A percentile compares a stretch with the other conserved stretches of the same genome.
phyloP scores from a whole-genome alignment of 1,140 invertebrate genomes.

The Zaprionus capensis region DNA sequence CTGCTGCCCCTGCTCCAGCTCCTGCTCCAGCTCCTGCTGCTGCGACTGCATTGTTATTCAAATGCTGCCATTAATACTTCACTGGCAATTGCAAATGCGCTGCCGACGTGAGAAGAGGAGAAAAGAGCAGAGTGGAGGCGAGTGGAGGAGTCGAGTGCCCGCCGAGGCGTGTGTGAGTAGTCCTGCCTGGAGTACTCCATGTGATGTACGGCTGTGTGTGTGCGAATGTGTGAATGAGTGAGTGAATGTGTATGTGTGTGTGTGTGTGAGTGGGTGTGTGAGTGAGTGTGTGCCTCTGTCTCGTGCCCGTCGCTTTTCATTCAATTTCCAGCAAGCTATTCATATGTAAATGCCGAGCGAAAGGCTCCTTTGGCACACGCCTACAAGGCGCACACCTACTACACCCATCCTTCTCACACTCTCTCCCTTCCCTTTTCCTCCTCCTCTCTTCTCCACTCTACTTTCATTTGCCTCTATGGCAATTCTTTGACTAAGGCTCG shows the following conservation, averaged over 20 bases:
- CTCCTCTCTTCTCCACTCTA: not conserved
- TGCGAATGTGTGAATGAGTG: not conserved
- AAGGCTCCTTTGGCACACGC: slow-evolving; percentile 11
- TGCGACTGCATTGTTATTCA: slow-evolving; percentile 73
- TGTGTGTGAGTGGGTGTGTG: not conserved
- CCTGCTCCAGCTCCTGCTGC: slow-evolving; percentile 4
- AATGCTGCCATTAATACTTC: slow-evolving; percentile 80
- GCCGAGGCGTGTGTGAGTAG: not conserved
- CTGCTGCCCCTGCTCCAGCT: not conserved
- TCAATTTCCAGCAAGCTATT: slow-evolving; percentile 45
- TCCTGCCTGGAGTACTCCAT: slow-evolving; percentile 5
- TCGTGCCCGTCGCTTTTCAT: slow-evolving; percentile 40
- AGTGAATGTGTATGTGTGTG: not conserved
- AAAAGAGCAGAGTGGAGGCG: not conserved
- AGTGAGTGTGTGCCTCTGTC: slow-evolving; percentile 16
- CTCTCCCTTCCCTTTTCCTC: not conserved
- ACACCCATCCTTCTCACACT: too few relatives aligned
- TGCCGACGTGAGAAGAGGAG: slow-evolving; percentile 1
- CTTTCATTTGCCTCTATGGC: slow-evolving; percentile 1
- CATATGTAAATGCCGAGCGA: slow-evolving; percentile 50
- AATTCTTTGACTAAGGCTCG: slow-evolving; percentile 32
- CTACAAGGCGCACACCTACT: slow-evolving; percentile 3
- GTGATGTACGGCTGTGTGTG: slow-evolving; percentile 6
- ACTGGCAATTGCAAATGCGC: slow-evolving; percentile 67
- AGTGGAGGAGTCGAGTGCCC: not conserved